A percentile compares a stretch with the other conserved stretches of the same genome.
Conservation (phyloP, 2,797 vertebrate species). For the Eleutherodactylus coqui region DNA sequence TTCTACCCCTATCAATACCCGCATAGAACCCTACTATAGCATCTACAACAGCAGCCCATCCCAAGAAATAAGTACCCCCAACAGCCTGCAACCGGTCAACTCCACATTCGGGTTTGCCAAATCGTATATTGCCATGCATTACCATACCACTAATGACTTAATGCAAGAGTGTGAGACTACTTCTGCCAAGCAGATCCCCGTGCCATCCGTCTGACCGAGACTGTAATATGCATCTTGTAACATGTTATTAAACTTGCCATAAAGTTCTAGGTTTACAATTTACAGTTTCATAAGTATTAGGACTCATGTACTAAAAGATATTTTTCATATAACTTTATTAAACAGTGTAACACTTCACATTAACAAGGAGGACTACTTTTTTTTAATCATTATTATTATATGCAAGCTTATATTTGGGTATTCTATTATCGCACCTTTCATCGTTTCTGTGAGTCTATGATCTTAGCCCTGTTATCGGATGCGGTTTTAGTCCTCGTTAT, state of each 20-base stretch:
- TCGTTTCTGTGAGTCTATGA: conserved; percentile 16
- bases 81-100: conserved; percentile 82
- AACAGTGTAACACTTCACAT: conserved; percentile 53
- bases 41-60: conserved; percentile 94
- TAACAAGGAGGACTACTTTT: background rate
- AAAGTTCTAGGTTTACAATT: conserved; percentile 54
- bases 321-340: conserved; percentile 59
- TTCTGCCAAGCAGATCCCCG: conserved; percentile 85
- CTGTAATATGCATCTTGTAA: conserved; percentile 10
- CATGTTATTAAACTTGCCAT: conserved; percentile 35
- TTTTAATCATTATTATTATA: background rate
- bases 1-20: conserved; percentile 94
- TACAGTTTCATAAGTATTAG: conserved; percentile 43
- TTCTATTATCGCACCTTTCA: conserved; percentile 23
- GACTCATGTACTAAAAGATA: conserved; percentile 43
- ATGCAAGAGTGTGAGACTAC: conserved; percentile 84
- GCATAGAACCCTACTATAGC: conserved; percentile 95
- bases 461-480: background rate
- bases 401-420: conserved; percentile 37
- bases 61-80: conserved; percentile 82
- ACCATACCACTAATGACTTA: conserved; percentile 82
- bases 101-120: conserved; percentile 86
- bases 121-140: conserved; percentile 89
- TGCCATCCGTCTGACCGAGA: conserved; percentile 84
- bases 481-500: background rate